Evolutionary conservation across 2,797 vertebrate genomes (phyloP).

Genomic region (Tadarida brasiliensis): DNA sequence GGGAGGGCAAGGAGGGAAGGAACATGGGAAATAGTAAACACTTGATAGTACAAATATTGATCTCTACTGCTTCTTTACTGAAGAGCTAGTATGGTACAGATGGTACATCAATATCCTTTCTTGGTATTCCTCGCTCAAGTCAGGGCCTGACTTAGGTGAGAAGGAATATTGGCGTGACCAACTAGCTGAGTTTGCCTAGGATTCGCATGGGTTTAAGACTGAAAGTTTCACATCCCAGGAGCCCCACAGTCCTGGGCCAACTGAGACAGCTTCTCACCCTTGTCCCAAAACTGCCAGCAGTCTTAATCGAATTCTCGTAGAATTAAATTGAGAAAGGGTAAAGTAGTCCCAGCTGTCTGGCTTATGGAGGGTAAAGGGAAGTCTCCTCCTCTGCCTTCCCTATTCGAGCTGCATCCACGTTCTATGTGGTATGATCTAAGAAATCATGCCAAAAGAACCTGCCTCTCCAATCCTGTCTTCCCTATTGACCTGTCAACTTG

Average conservation of each 20-base stretch:
- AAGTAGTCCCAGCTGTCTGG: not conserved
- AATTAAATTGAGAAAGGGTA: not conserved
- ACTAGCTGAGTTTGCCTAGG: not conserved
- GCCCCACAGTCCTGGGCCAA: not conserved
- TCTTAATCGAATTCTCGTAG: not conserved
- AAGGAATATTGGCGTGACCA: not conserved
- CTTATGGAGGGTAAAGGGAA: not conserved
- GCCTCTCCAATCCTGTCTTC: not conserved
- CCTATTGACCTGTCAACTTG: not conserved
- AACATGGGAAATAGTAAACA: not conserved
- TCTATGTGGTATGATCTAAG: not conserved
- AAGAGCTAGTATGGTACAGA: not conserved
- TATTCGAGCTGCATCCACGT: not conserved
- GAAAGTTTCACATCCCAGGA: not conserved
- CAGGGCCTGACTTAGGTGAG: not conserved
- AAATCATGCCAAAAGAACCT: not conserved
- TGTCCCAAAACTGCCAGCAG: not conserved
- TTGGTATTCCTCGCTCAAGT: not conserved
- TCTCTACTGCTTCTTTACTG: not conserved
- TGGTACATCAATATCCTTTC: not conserved
- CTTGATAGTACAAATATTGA: not conserved
- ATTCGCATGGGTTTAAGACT: not conserved
- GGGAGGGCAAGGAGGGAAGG: rapidly evolving
- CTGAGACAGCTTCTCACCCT: not conserved
- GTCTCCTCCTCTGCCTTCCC: not conserved